Evolutionary conservation across 1,140 invertebrate genomes (phyloP).

Genomic region (Drosophila miranda): DNA sequence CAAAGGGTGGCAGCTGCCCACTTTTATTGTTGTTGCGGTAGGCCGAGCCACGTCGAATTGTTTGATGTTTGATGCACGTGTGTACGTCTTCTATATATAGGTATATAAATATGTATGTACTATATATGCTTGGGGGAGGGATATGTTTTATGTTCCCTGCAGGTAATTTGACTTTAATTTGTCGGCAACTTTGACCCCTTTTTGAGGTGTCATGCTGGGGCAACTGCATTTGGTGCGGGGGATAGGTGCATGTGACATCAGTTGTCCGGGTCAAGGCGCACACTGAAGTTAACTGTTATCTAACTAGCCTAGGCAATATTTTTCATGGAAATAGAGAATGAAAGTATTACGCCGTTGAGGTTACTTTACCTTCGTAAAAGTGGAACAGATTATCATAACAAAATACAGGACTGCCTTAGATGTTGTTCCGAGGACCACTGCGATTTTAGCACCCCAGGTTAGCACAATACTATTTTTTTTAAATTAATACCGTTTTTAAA

Average conservation of each 20-base stretch:
- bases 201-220: constrained; percentile 2
- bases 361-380: too few relatives aligned
- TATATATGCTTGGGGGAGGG: background rate
- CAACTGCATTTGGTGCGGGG: constrained; percentile 10
- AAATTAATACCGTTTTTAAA: too few relatives aligned
- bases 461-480: too few relatives aligned
- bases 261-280: constrained; percentile 23
- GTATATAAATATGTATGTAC: background rate
- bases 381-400: too few relatives aligned
- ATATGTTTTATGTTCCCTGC: constrained; percentile 30
- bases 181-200: constrained; percentile 41
- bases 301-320: too few relatives aligned
- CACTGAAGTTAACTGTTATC: too few relatives aligned
- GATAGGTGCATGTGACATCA: constrained; percentile 25
- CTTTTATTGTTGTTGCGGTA: constrained; percentile 40
- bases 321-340: too few relatives aligned
- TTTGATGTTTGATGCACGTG: constrained; percentile 52
- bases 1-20: constrained; percentile 10
- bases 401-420: too few relatives aligned
- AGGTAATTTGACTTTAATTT: constrained; percentile 51
- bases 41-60: constrained; percentile 44
- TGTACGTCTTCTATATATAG: constrained; percentile 13
- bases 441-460: too few relatives aligned
- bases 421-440: too few relatives aligned
- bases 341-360: too few relatives aligned